Percentiles rank a stretch among this genome's conserved stretches.
These are phyloP conservation scores for Conus betulinus DNA, from an alignment of 1,140 invertebrate species.

Conservation along the genomic window DNA sequence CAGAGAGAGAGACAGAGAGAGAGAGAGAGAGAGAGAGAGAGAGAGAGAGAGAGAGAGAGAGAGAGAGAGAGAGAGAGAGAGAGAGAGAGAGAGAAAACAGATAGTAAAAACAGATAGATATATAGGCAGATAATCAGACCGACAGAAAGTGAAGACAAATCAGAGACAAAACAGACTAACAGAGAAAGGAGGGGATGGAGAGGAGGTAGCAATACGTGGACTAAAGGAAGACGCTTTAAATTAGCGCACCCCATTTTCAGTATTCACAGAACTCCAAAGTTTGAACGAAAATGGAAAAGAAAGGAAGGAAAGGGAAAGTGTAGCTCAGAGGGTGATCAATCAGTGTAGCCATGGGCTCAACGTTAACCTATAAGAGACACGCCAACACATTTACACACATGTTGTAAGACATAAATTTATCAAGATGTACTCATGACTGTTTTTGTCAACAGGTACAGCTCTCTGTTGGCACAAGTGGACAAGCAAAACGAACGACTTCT, in stretches of 20 bases:
- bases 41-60: background rate
- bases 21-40: background rate
- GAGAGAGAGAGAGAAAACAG: background rate
- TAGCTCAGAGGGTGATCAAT: too few relatives aligned
- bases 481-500: background rate
- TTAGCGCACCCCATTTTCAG: too few relatives aligned
- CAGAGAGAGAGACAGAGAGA: background rate
- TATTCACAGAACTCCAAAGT: too few relatives aligned
- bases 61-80: background rate
- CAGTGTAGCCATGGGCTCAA: too few relatives aligned
- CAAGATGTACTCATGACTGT: background rate
- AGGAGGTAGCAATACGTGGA: too few relatives aligned
- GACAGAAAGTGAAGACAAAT: background rate
- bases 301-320: too few relatives aligned
- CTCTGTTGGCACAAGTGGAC: conserved; percentile 1
- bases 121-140: background rate
- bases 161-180: background rate
- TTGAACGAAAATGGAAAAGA: too few relatives aligned
- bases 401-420: too few relatives aligned
- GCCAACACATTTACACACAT: too few relatives aligned
- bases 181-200: background rate
- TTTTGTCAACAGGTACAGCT: conserved; percentile 1
- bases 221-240: too few relatives aligned
- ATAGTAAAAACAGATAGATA: too few relatives aligned
- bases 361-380: too few relatives aligned